Evolutionary conservation across 2,797 vertebrate species (phyloP).

Genomic region (Cuniculus paca): DNA sequence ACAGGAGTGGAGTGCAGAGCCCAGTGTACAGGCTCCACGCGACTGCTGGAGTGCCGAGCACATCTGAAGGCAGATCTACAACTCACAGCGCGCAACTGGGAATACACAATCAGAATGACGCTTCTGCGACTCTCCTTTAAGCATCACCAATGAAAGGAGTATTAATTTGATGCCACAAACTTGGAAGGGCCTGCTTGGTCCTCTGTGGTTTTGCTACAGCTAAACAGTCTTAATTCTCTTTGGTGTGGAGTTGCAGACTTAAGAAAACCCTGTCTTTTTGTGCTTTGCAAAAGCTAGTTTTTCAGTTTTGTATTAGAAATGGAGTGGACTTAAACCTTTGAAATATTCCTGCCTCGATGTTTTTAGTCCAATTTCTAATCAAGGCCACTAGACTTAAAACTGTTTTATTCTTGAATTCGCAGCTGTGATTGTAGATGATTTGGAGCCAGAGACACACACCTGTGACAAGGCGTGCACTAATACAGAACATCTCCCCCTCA

Average conservation of each 20-base stretch:
- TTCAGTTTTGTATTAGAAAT: slow-evolving; percentile 50
- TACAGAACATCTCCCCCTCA: neutral
- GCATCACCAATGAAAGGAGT: neutral
- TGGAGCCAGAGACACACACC: neutral
- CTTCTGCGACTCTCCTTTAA: neutral
- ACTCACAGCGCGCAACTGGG: neutral
- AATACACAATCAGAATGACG: neutral
- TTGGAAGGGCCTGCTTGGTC: neutral
- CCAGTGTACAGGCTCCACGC: too few relatives aligned
- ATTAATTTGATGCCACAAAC: neutral
- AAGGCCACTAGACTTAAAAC: neutral
- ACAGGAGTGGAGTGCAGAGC: neutral
- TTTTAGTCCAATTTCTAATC: slow-evolving; percentile 35
- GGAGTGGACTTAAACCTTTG: slow-evolving; percentile 11
- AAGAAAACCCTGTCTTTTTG: neutral
- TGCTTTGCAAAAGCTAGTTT: slow-evolving; percentile 21
- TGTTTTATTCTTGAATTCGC: neutral
- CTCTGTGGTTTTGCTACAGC: neutral
- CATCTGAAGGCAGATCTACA: neutral
- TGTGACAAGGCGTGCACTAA: neutral
- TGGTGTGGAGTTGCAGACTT: neutral
- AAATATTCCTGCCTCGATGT: neutral
- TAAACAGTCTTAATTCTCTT: neutral
- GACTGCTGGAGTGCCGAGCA: neutral
- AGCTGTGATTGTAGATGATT: neutral